Evolutionary conservation across 2,888 invertebrate species (phyloP), one percentile per base, ranked within the genome.

Genomic region (Hydraecia micacea): DNA sequence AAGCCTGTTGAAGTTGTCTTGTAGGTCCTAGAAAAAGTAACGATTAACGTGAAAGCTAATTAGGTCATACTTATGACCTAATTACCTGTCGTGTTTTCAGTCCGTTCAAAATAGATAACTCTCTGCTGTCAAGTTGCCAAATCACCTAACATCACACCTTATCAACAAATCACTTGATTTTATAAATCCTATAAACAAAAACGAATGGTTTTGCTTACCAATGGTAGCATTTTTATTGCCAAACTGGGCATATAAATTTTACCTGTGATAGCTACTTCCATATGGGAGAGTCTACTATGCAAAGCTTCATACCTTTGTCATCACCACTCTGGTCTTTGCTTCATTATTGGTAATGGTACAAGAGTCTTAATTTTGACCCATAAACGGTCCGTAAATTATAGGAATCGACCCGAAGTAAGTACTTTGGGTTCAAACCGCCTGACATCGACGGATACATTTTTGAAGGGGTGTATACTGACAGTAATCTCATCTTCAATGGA

Each of bases 401-500:
- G n/a, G n/a, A 58, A 58, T 58, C 55, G 25, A 1, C 55, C n/a
- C 1, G n/a, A 76, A 52, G 9, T 77, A 67, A 42, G 25, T 55
- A 80, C n/a, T 28, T 66, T 5, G 21, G 39, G 49, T 63, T 71
- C 55, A 71, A 28, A 39, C 49, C 9, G 85, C 13, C 65, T 73
- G 75, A 84, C 87, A 71, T 75, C 74, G 70, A 75, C 62, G 36
- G 36, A 76, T 80, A 75, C 69, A 87, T 78, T 77, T 86, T 87
- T 86, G 72, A 87, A 81, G 36, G 81, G 73, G 70, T 70, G 75
- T 79, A 67, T 77, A 71, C 66, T 74, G 82, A 76, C 87, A 68
- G 74, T 86, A 86, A 86, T 81, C 85, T 75, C 73, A 73, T 78
- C 77, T 86, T 76, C 73, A 65, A 58, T 86, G 88, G 88, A 86